Evolutionary conservation across 2,888 invertebrate species (phyloP).

Genomic region (Zygothrica quintamaculata): DNA sequence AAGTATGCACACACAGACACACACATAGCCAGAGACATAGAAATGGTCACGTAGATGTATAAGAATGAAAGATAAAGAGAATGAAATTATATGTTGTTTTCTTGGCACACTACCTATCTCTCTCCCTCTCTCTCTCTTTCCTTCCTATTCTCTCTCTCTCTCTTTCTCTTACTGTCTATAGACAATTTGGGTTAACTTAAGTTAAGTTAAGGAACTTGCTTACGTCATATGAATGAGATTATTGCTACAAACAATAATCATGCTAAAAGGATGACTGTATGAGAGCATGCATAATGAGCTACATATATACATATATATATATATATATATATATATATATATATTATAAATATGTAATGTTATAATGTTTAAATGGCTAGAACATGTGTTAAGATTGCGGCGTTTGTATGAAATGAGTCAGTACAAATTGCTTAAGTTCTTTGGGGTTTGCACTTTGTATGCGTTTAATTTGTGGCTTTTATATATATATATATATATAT

Average conservation of each 20-base stretch:
- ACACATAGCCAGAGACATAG: conserved; percentile 17
- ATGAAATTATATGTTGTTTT: no score
- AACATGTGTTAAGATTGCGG: no score
- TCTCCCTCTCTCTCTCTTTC: no score
- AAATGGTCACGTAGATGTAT: conserved; percentile 72
- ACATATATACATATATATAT: not conserved
- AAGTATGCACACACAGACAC: conserved; percentile 9
- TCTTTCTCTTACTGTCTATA: conserved; percentile 18
- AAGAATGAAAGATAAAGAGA: conserved; percentile 21
- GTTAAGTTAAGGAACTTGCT: conserved; percentile 19
- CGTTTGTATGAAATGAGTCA: no score
- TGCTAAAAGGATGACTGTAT: conserved; percentile 10
- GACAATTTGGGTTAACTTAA: conserved; percentile 17
- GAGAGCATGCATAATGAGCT: conserved; percentile 25
- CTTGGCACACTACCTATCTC: no score
- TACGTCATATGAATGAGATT: conserved; percentile 1
- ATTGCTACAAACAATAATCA: conserved; percentile 23
- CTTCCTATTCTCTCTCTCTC: no score
- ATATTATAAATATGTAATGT: conserved; percentile 1
- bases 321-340: not conserved
- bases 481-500: no score
- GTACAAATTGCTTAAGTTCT: no score
- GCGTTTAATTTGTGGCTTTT: no score
- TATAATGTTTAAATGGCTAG: conserved; percentile 12
- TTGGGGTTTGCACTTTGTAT: no score